phyloP scores from a whole-genome alignment of 1,140 invertebrate species.

The Lepeophtheirus salmonis region DNA sequence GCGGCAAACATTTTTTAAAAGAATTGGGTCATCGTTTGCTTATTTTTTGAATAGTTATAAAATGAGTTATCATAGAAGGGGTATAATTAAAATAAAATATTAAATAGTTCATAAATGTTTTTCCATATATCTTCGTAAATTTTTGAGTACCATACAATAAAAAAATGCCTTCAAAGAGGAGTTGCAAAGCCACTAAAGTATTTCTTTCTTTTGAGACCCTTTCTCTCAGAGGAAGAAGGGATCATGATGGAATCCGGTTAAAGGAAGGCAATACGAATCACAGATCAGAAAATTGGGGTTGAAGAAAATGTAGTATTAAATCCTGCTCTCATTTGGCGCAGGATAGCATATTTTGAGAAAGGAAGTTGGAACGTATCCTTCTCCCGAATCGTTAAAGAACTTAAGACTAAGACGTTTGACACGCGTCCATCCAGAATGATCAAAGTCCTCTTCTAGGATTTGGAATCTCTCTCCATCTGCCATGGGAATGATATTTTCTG shows the following conservation, averaged over 20 bases:
- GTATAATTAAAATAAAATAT: background rate
- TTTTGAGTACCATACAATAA: background rate
- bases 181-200: background rate
- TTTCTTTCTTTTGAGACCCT: background rate
- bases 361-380: conserved; percentile 12
- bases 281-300: too few species aligned
- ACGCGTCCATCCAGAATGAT: conserved; percentile 11
- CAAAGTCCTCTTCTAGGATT: background rate
- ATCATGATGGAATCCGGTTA: too few species aligned
- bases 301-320: too few species aligned
- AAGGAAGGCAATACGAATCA: too few species aligned
- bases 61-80: background rate
- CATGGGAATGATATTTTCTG: conserved; percentile 6
- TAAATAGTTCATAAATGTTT: background rate
- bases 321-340: background rate
- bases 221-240: background rate
- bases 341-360: background rate
- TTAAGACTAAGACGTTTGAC: conserved; percentile 3
- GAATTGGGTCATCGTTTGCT: too few species aligned
- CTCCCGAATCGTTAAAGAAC: conserved; percentile 2
- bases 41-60: too few species aligned
- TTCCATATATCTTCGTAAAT: background rate
- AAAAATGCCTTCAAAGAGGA: background rate
- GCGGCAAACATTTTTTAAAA: too few species aligned
- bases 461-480: background rate